These are phyloP conservation scores for Polydrusus pterygomalis DNA, from an alignment of 2,888 invertebrate species.

Conservation along the genomic window DNA sequence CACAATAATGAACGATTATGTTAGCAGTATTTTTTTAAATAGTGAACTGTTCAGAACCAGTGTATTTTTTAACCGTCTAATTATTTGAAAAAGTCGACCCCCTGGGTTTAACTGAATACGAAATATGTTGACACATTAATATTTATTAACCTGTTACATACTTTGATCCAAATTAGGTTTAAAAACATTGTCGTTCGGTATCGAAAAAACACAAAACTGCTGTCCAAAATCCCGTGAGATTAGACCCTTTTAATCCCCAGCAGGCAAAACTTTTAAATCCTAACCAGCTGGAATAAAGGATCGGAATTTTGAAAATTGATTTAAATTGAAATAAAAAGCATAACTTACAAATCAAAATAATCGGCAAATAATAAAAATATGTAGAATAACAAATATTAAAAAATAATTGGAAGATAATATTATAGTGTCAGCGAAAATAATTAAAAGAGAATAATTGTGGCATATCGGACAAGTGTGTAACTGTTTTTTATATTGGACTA, in stretches of 20 bases:
- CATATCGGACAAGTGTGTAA: no score
- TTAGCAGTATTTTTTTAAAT: no score
- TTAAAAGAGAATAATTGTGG: no score
- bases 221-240: conserved; percentile 1
- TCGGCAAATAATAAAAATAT: no score
- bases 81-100: no score
- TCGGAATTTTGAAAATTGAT: background rate
- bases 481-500: no score
- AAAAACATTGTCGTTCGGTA: conserved; percentile 11
- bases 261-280: conserved; percentile 9
- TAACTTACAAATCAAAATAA: background rate
- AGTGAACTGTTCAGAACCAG: no score
- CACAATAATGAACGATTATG: no score
- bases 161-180: conserved; percentile 11
- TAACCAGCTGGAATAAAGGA: conserved; percentile 5
- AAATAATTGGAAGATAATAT: no score
- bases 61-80: no score
- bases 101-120: background rate
- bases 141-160: conserved; percentile 8
- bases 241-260: conserved; percentile 21
- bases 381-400: no score
- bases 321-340: background rate
- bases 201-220: conserved; percentile 11
- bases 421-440: no score
- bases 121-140: background rate